Base-by-base conservation (phyloP, 2,888 invertebrate genomes). In the Caprella mutica region DNA sequence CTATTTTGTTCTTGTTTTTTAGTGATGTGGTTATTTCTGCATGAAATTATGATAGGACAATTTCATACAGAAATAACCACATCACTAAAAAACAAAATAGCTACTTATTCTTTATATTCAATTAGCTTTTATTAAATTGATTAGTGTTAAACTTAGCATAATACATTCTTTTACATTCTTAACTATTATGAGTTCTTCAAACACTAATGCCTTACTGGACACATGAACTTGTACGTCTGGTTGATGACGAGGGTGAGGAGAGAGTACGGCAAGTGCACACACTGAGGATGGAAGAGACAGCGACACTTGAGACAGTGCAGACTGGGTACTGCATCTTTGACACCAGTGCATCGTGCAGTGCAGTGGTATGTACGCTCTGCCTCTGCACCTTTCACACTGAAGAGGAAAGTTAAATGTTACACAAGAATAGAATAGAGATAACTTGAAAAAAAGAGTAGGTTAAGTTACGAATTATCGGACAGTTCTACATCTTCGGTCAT, bases 301-400 rank as follows among this genome's bases (percentile, higher is more conserved):
- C 58, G 52, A 26, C 62, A 63, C 42, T 63, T 63, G n/a, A 63
- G 38, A 46, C 62, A 63, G 35, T 59, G 62, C 27, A 63, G 56
- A 27, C 54, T 48, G 2, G 62, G 62, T 27, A 63, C 59, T 21
- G 56, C 56, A 9, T 56, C 62, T n/a, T 50, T 54, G 17, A 53
- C 62, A 5, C 51, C 51, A 8, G 39, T 50, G 53, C 62, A 63
- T 19, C 44, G 24, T 5, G 56, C 52, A 8, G 59, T 63, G 57
- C 62, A 63, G 29, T 63, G 62, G 50, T 58, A 63, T 8, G 52
- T 56, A 24, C 44, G 46, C 23, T 59, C 55, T 6, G 53, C 42
- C 12, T 30, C 30, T 17, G 43, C 54, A 8, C 56, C 52, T 12
- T 48, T 30, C 40, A 62, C 48, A 53, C 62, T 62, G 46, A 14